Evolutionary conservation across 2,888 invertebrate species (phyloP).

Genomic region (Craniophora ligustri): DNA sequence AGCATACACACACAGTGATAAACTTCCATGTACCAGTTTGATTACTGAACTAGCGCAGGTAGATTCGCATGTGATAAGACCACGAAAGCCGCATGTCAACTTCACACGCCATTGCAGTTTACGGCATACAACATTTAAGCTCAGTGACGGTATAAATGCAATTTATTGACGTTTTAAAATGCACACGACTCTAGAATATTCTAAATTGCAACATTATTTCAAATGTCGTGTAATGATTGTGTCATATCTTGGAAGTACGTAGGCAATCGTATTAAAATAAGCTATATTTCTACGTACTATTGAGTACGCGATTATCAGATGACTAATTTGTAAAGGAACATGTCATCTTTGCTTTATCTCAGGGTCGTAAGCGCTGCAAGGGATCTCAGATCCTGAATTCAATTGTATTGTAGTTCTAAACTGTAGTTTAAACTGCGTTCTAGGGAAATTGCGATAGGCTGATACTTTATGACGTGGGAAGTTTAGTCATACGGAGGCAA

Average conservation of each 20-base stretch:
- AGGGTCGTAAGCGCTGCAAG: no score
- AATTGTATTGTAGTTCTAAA: no score
- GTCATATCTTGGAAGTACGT: conserved; percentile 35
- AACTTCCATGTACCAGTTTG: background rate
- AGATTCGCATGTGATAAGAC: conserved; percentile 1
- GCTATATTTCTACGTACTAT: conserved; percentile 4
- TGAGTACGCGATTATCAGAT: conserved; percentile 28
- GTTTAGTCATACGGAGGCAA: no score
- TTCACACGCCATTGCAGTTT: conserved; percentile 1
- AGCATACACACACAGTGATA: background rate
- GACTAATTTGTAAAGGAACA: conserved; percentile 37
- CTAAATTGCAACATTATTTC: conserved; percentile 6
- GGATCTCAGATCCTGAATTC: no score
- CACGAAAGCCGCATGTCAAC: background rate
- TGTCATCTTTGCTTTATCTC: background rate
- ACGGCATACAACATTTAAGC: background rate
- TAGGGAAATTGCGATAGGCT: no score
- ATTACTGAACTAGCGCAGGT: background rate
- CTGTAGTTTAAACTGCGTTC: no score
- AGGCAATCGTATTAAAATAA: conserved; percentile 44
- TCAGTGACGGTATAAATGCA: no score
- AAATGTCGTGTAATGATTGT: conserved; percentile 16
- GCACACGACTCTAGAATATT: conserved; percentile 30
- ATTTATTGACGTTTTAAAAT: conserved; percentile 10
- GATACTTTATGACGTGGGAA: no score